A percentile compares a stretch with the other conserved stretches of the same genome.
Conservation (phyloP, 2,797 vertebrate genomes). For the Furcifer pardalis region DNA sequence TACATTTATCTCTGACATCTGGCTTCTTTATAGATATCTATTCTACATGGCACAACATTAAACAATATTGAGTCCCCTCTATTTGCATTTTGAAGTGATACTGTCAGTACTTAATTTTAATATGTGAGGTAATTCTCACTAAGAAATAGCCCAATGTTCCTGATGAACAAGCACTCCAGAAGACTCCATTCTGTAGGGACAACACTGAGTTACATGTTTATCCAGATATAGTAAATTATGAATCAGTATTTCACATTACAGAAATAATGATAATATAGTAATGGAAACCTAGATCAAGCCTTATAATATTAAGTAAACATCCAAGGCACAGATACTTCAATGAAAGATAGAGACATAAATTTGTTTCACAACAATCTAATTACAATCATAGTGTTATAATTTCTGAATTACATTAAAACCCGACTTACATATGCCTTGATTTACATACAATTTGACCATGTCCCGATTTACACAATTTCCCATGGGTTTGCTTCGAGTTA, state of each 20-base stretch:
- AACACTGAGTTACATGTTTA: background rate
- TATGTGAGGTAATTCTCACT: too few species aligned
- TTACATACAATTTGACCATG: background rate
- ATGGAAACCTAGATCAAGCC: background rate
- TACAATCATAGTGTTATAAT: background rate
- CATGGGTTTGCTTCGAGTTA: too few species aligned
- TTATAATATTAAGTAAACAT: background rate
- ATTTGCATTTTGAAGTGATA: too few species aligned
- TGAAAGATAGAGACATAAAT: slow-evolving; percentile 5
- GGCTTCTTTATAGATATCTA: too few species aligned
- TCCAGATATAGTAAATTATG: background rate
- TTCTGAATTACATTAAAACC: background rate
- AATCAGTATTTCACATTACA: background rate
- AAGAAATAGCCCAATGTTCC: background rate
- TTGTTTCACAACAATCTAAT: background rate
- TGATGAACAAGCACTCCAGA: background rate
- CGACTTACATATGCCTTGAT: background rate
- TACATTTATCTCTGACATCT: too few species aligned
- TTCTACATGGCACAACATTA: too few species aligned
- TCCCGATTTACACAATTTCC: too few species aligned
- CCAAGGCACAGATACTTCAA: slow-evolving; percentile 25
- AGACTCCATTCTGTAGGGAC: background rate
- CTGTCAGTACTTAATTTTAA: too few species aligned
- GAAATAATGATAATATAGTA: background rate
- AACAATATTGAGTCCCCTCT: too few species aligned